These are phyloP conservation scores for Pituophis catenifer DNA, from an alignment of 2,113 vertebrate species.

Conservation along the genomic window DNA sequence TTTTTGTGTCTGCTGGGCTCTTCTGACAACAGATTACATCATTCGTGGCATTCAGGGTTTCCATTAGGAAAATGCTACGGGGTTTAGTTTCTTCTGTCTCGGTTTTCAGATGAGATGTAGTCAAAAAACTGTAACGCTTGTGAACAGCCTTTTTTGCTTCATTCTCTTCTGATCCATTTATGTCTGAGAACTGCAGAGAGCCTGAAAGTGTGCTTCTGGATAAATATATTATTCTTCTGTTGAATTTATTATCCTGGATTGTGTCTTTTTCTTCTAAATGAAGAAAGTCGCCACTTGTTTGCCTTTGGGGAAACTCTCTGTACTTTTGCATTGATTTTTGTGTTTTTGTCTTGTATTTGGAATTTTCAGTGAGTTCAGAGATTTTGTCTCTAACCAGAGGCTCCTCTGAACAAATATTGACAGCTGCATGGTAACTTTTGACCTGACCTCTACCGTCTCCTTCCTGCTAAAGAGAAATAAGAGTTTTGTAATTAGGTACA, in stretches of 20 bases:
- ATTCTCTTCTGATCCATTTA: not conserved
- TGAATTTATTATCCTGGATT: not conserved
- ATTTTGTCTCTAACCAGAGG: not conserved
- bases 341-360: not conserved
- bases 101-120: not conserved
- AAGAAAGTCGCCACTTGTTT: not conserved
- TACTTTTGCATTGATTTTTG: not conserved
- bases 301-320: not conserved
- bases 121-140: not conserved
- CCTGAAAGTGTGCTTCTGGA: not conserved
- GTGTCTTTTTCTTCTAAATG: not conserved
- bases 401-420: not conserved
- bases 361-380: not conserved
- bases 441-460: conserved; percentile 3
- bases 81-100: not conserved
- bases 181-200: not conserved
- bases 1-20: not conserved
- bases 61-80: not conserved
- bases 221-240: not conserved
- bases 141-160: not conserved
- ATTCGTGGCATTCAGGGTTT: not conserved
- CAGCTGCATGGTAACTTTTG: not conserved
- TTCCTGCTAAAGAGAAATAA: conserved; percentile 14
- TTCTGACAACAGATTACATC: not conserved
- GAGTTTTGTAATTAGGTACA: not conserved